These are phyloP conservation scores for Harmothoe impar DNA, from an alignment of 2,888 invertebrate genomes.

Conservation along the genomic window DNA sequence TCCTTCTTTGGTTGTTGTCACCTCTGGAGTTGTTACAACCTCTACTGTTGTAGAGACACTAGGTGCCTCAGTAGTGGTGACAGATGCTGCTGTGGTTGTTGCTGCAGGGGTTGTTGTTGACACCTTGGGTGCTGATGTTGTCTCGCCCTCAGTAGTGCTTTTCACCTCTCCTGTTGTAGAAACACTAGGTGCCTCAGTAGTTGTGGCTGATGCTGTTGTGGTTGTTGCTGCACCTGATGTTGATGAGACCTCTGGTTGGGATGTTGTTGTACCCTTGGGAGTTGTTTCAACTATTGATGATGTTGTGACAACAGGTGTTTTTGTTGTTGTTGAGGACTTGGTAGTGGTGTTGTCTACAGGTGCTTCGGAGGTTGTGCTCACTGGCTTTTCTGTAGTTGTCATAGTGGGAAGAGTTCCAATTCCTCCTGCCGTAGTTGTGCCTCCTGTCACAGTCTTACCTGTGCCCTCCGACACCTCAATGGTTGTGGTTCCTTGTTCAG, in stretches of 20 bases:
- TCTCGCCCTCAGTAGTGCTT: neutral
- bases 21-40: neutral
- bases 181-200: neutral
- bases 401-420: too few relatives aligned
- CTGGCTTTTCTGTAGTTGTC: too few relatives aligned
- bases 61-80: neutral
- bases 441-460: neutral
- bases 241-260: too few relatives aligned
- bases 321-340: neutral
- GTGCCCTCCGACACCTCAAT: too few relatives aligned
- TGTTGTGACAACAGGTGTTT: neutral
- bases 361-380: neutral
- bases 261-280: neutral
- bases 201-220: constrained; percentile 22
- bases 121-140: too few relatives aligned
- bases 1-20: neutral
- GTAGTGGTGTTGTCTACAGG: neutral
- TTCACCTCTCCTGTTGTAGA: neutral
- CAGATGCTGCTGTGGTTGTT: neutral
- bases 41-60: neutral
- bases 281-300: neutral
- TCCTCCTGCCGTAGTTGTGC: neutral
- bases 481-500: too few relatives aligned
- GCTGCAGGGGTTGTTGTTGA: neutral
- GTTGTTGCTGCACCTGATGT: neutral